Percentiles rank a stretch among this genome's conserved stretches.
These are phyloP conservation scores for Temnothorax rugatulus DNA, from an alignment of 2,888 invertebrate genomes.

Conservation along the genomic window DNA sequence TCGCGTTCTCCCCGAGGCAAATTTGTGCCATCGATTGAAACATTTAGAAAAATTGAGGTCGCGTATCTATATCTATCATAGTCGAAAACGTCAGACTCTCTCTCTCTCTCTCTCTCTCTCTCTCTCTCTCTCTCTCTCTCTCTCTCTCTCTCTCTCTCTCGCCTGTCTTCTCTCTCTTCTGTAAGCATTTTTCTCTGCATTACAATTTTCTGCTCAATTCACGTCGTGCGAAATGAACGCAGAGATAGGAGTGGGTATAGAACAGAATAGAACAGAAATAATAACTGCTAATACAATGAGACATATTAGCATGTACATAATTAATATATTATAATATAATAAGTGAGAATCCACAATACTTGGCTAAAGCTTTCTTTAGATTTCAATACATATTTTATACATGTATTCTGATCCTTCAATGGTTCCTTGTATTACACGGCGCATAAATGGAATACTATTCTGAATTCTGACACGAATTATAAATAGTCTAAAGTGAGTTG, in stretches of 20 bases:
- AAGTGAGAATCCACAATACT: not conserved
- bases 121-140: not conserved
- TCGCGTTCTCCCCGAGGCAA: not conserved
- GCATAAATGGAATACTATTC: not conserved
- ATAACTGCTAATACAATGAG: not conserved
- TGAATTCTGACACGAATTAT: slow-evolving; percentile 15
- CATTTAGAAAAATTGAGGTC: slow-evolving; percentile 41
- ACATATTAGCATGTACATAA: not conserved
- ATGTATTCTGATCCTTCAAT: too few relatives aligned
- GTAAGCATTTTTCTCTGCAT: not conserved
- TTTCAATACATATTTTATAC: not conserved
- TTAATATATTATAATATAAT: not conserved
- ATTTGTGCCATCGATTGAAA: slow-evolving; percentile 23
- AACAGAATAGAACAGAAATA: not conserved
- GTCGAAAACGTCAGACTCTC: slow-evolving; percentile 6
- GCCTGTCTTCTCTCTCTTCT: too few relatives aligned
- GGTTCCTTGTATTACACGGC: not conserved
- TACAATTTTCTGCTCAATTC: not conserved
- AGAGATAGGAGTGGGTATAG: not conserved
- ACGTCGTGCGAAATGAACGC: not conserved
- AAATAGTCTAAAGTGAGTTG: slow-evolving; percentile 11
- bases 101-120: not conserved
- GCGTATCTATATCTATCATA: not conserved
- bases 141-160: not conserved
- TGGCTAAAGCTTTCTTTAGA: not conserved